Conservation (phyloP, 2,888 invertebrate genomes). For the Diaperis boleti region DNA sequence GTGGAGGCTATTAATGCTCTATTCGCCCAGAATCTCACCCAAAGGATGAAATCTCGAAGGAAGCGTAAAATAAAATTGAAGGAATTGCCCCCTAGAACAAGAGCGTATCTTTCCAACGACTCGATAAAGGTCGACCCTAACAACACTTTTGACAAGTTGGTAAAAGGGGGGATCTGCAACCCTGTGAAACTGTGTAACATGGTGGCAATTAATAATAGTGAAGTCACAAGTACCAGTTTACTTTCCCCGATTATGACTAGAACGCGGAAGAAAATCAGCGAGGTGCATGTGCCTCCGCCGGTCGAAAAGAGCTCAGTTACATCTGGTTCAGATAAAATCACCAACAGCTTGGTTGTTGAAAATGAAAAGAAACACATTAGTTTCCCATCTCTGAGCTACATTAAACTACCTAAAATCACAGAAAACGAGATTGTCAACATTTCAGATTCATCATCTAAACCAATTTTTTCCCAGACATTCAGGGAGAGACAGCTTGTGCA, state of each 20-base stretch:
- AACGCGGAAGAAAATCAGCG: background rate
- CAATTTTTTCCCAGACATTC: constrained; percentile 43
- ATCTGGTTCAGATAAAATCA: constrained; percentile 33
- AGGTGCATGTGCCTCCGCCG: background rate
- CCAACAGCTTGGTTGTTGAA: constrained; percentile 45
- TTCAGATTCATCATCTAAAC: background rate
- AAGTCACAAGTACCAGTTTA: constrained; percentile 1
- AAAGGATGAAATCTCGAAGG: constrained; percentile 14
- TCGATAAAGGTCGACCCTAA: constrained; percentile 48
- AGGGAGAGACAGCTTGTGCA: constrained; percentile 40
- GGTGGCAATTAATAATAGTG: constrained; percentile 26
- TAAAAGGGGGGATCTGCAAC: constrained; percentile 43
- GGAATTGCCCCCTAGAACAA: constrained; percentile 24
- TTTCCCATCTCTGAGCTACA: constrained; percentile 31
- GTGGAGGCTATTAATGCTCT: constrained; percentile 29
- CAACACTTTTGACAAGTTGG: constrained; percentile 55
- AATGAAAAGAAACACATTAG: constrained; percentile 19
- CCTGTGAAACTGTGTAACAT: constrained; percentile 22
- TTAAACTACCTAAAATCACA: constrained; percentile 26
- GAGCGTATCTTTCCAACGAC: constrained; percentile 44
- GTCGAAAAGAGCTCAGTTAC: constrained; percentile 19
- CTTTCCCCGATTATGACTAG: constrained; percentile 26
- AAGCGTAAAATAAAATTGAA: constrained; percentile 14
- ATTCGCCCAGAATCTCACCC: constrained; percentile 26
- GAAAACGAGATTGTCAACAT: background rate